Evolutionary conservation across 2,113 vertebrate species (phyloP), one percentile per base, ranked within the genome.

Genomic region (Notarius quadriscutis): DNA sequence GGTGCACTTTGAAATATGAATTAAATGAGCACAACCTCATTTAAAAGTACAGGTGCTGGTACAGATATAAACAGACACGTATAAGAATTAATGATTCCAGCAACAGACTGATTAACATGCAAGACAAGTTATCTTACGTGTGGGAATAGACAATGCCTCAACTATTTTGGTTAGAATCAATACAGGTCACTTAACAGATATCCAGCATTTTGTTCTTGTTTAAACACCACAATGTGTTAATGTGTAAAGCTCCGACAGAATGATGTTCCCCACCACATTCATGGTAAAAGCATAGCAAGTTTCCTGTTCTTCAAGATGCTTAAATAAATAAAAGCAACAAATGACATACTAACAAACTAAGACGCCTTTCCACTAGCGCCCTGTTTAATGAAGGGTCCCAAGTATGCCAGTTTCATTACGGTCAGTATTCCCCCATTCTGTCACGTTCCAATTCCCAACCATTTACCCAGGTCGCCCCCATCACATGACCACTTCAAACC

Each of bases 231-330:
- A 60, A 63, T 63, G 20, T 63, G 60, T 18, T 57, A 4, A 63
- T 63, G 34, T 27, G 25, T 14, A 27, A 67, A 12, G 11, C 9
- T 14, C 27, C 6, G 12, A 5, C 4, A 67, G 1, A 12, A 65
- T 11, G 25, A 30, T 30, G 12, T 69, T 5, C 25, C 71, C 87
- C 50, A 41, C 48, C 65, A 84, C n/a, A n/a, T 84, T 60, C 91
- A 93, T 94, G 91, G 93, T 90, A 93, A 94, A 94, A 89, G 41
- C 41, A 41, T 85, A 89, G 84, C 87, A 89, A 92, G 91, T 67
- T 41, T 41, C 34, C 34, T 41, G 34, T 41, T 41, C 34, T 41
- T 41, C 34, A 41, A 41, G 2, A 41, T 41, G 34, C 34, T 41
- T 41, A 41, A 41, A 41, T 41, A 82, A 51, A 48, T 51, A 17